These are phyloP conservation scores for Sebastes wilsoni DNA, from an alignment of 2,797 vertebrate species.

Conservation along the genomic window DNA sequence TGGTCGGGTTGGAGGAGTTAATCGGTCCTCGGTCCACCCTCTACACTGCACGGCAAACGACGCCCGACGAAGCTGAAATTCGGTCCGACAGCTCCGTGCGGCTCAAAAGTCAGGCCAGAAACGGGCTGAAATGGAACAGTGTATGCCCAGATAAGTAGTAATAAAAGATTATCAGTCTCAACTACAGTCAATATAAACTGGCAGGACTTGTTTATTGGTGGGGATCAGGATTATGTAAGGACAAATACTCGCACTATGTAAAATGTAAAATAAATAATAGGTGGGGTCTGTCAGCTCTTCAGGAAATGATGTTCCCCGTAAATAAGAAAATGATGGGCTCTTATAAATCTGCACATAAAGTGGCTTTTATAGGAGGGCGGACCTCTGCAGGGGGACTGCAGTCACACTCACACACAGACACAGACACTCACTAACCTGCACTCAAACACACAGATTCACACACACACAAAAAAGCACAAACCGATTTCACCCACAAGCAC, in stretches of 20 bases:
- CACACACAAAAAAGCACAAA: neutral
- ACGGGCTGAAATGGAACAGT: no score
- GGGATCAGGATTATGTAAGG: neutral
- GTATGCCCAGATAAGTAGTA: no score
- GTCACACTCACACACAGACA: neutral
- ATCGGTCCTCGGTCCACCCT: no score
- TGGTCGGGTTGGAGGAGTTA: no score
- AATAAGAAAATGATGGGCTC: slow-evolving; percentile 46
- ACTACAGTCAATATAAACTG: neutral
- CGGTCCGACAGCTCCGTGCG: accelerated
- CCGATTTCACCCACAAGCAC: neutral
- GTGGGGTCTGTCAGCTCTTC: neutral
- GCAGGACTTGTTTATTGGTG: no score
- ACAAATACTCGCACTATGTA: neutral
- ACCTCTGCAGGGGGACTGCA: neutral
- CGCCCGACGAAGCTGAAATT: no score
- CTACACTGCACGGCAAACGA: no score
- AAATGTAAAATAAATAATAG: neutral
- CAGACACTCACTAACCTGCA: neutral
- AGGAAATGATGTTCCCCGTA: slow-evolving; percentile 31
- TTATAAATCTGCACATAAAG: slow-evolving; percentile 49
- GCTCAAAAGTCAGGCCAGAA: no score
- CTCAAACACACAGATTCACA: neutral
- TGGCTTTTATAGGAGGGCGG: slow-evolving; percentile 21
- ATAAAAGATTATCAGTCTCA: neutral